Base-by-base conservation (phyloP, 1,140 invertebrate genomes). In the Lasioglossum albipes region DNA sequence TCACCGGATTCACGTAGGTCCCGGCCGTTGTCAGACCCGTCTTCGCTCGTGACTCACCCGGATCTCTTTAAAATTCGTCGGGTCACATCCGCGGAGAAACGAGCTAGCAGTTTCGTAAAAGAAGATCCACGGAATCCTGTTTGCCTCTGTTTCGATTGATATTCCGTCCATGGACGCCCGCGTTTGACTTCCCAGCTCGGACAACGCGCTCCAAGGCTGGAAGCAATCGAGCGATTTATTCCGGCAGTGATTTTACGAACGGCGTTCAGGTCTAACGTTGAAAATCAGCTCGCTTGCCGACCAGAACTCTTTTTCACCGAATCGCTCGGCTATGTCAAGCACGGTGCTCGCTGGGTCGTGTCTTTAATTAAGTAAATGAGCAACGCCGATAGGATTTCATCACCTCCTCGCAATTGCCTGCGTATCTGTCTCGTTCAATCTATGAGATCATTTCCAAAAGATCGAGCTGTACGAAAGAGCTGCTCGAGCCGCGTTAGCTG, bases 1-100 rank as follows among this genome's bases (percentile, higher is more conserved):
- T 85, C 84, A 84, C 84, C 41, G 59, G 66, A 57, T 78, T 81
- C 68, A 74, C 49, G 45, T 77, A 4, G 59, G 61, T 52, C 52
- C 61, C 54, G 59, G 49, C 18, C 31, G 27, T 27, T 22, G 31
- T 57, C 16, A 12, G 45, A 49, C 45, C 0, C 45, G 45, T 36
- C 36, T 36, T 49, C 42, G 20, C 18, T 7, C 41, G 57, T 82
- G 79, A 85, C n/a, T 85, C 83, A 85, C 27, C 59, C 12, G 62
- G 20, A 0, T 41, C 71, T 78, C 22, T 78, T 85, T 85, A 59
- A 59, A 41, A 73, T 75, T 75, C 54, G 52, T n/a, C 54, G 45
- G 62, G 66, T 36, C 61, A 74, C 70, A 73, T 41, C 31, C 42
- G 2, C 67, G 18, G 49, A 27, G 59, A 64, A 73, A 81, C 62